Evolutionary conservation across 64 coral and sea anemone species (phyloP), one percentile per base, ranked within the genome.

Genomic region (Stichodactyla helianthus): DNA sequence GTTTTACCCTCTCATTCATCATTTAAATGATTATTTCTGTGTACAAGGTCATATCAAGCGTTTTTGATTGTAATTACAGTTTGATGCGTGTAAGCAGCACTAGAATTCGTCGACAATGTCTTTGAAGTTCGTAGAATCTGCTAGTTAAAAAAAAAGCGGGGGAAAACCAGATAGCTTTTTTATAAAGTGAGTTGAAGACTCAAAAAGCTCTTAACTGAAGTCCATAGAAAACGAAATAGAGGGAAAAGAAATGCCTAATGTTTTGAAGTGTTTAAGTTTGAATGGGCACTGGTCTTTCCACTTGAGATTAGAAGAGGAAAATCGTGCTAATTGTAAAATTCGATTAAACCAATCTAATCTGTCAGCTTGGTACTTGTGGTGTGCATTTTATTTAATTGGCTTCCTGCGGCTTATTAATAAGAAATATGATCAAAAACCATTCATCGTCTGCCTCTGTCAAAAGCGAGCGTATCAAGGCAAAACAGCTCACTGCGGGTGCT

Each of bases 321-420:
- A 65, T 65, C 12, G 68, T 74, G 68, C 68, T 74, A 74, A 74
- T 74, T 74, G 68, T 74, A 74, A 31, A 74, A 74, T 13, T 74
- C 31, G 68, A 74, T 74, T 74, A 74, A 74, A 74, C 25, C 68
- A 74, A 74, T 74, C 68, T 74, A 74, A 74, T 22, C 63, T 68
- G 63, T 68, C 63, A 68, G 63, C 19, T 22, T 68, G 63, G 63
- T 68, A 18, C 63, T 68, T 74, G 68, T 74, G 68, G 68, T 74
- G 68, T 23, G 17, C 23, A 74, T 74, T 74, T 23, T 31, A 23
- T 74, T 74, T 74, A 74, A 74, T 74, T 74, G 68, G 68, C 68
- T 31, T 74, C 68, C 68, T 74, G 26, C 26, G 10, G 68, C 17
- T 74, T 74, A 28, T 74, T 74, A 74, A 74, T 74, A 74, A 74